Evolutionary conservation across 2,113 vertebrate species (phyloP).

Genomic region (Sinocyclocheilus maitianheensis): DNA sequence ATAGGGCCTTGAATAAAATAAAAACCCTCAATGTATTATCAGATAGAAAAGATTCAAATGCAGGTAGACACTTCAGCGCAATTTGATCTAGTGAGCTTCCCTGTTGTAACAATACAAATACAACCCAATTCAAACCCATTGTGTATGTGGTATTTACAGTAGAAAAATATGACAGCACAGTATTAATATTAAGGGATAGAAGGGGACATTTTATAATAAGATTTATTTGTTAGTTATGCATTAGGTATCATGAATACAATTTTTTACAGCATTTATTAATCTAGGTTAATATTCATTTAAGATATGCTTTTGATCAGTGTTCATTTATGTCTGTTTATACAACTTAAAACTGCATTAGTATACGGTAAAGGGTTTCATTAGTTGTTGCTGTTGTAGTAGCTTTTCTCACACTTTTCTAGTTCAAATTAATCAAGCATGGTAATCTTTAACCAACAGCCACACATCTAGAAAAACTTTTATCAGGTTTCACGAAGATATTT

Average conservation of each 20-base stretch:
- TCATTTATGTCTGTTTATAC: background rate
- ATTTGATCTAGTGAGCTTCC: slow-evolving; percentile 5
- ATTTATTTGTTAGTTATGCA: background rate
- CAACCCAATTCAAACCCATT: background rate
- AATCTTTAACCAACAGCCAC: background rate
- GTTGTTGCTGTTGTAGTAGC: background rate
- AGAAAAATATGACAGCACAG: background rate
- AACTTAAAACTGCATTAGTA: background rate
- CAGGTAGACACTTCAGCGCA: background rate
- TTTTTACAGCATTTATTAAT: background rate
- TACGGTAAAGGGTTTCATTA: background rate
- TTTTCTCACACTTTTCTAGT: background rate
- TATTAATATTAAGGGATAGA: background rate
- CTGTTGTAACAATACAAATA: background rate
- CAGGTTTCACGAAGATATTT: background rate
- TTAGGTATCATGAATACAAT: background rate
- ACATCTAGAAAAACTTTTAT: background rate
- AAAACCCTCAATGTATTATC: background rate
- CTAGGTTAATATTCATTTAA: background rate
- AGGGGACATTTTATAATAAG: background rate
- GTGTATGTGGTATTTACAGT: background rate
- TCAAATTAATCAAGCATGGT: too few species aligned
- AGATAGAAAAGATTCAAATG: background rate
- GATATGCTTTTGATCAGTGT: background rate
- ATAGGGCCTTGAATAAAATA: background rate